These are phyloP conservation scores for Cremastinae sp. DNA, from an alignment of 2,888 invertebrate genomes.

Conservation along the genomic window DNA sequence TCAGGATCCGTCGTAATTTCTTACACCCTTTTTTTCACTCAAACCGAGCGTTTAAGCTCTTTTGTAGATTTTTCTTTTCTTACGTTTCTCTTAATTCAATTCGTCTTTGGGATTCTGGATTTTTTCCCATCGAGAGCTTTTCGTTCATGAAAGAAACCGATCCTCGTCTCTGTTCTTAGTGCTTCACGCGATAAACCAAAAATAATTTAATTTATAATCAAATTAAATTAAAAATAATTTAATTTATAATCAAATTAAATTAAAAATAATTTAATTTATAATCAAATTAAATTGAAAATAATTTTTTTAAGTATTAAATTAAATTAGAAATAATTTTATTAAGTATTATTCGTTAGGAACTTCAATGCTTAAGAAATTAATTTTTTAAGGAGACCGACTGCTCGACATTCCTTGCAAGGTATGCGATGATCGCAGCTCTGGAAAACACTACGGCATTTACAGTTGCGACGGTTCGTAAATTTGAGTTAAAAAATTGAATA, in stretches of 20 bases:
- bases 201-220: too few species aligned
- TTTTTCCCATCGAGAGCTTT: not conserved
- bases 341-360: too few species aligned
- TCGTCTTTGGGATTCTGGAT: slow-evolving; percentile 13
- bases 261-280: too few species aligned
- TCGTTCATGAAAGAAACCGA: not conserved
- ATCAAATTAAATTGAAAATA: too few species aligned
- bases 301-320: too few species aligned
- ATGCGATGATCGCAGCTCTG: slow-evolving; percentile 98
- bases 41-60: slow-evolving; percentile 43
- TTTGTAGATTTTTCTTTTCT: slow-evolving; percentile 14
- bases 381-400: slow-evolving; percentile 92
- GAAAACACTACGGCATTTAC: slow-evolving; percentile 99
- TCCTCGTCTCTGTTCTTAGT: not conserved
- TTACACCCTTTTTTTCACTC: slow-evolving; percentile 51
- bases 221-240: too few species aligned
- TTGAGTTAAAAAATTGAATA: not conserved
- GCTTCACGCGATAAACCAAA: not conserved
- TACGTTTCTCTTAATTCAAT: slow-evolving; percentile 14
- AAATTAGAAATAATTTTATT: too few species aligned
- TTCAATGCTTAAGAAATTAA: too few species aligned
- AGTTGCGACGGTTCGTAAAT: slow-evolving; percentile 94
- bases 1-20: slow-evolving; percentile 41
- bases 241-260: too few species aligned
- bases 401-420: slow-evolving; percentile 99